Evolutionary conservation across 2,797 vertebrate species (phyloP), one percentile per base, ranked within the genome.

Genomic region (Hoplostethus mediterraneus): DNA sequence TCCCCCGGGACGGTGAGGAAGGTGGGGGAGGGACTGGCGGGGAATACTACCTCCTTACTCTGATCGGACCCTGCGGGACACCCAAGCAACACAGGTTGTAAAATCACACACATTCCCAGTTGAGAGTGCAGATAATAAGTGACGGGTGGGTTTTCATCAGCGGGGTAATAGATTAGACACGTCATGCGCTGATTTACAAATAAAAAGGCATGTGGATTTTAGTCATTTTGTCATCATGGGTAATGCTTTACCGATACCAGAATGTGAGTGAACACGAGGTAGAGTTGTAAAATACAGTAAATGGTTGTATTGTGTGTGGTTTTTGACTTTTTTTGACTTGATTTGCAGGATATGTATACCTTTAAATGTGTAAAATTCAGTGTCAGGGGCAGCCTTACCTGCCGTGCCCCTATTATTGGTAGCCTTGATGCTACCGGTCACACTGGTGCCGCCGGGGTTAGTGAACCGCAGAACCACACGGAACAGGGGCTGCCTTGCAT

Each of bases 1-100:
- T 94, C 95, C 86, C 96, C 95, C 1, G 97, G 96, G 84, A 97
- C 84, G 0, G 96, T 97, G 80, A 98, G 86, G 89, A 98, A 97
- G 60, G 96, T 90, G 7, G 97, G 97, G 51, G 94, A 92, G 48
- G 83, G 93, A 80, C 95, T 98, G 0, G 89, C 85, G 8, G 94
- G 95, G 87, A 99, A 98, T 81, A 95, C 83, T 77, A 98, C 93
- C 52, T 96, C 95, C 88, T 94, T 96, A 77, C 92, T 95, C 85
- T 97, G 96, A 63, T 88, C 57, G 60, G 90, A 59, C 92, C 94
- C 97, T 98, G 79, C n/a, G 4, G n/a, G 53, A 53, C 51, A 72
- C 17, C 28, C 55, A 38, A 67, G 36, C 21, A 77, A 16, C 79
- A 62, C 67, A 42, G 28, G 48, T 4, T 45, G 57, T 45, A 51